Base-by-base conservation (phyloP, 2,888 invertebrate species). In the Oxytorus armatus region DNA sequence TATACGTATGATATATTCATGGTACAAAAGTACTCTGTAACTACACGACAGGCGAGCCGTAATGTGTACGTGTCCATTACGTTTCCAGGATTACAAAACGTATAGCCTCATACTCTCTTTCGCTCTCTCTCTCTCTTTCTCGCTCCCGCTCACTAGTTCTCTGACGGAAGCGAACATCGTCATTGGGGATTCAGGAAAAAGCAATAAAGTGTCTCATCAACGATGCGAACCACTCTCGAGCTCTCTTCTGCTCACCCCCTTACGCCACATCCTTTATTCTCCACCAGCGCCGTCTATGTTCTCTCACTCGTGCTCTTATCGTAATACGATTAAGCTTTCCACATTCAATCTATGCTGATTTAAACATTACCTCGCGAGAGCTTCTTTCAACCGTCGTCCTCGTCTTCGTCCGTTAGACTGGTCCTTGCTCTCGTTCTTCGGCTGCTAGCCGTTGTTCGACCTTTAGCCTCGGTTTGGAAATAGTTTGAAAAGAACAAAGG, bases 141-240 rank as follows among this genome's bases (percentile, higher is more conserved):
- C 14, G 3, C n/a, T n/a, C 33, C n/a, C 21, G 16, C 11, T 51
- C 51, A 36, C 8, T 23, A 1, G 7, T 3, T 18, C 36, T 14
- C 21, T 55, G 53, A 39, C 66, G 63, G 42, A 79, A 73, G 82
- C 79, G 77, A 79, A 79, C 76, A 74, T 70, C 74, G 77, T 77
- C 77, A 82, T 74, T 51, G 79, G 68, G 21, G 49, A 79, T 79
- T 66, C 61, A 36, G 68, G 72, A 75, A 75, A 51, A 75, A 73
- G 76, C 76, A 79, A 82, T 82, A 80, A 82, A 82, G 79, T 82
- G 69, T 51, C 79, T 79, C 77, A 82, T 82, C 76, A 73, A 65
- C 65, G 51, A 82, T 82, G 74, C 79, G 63, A 70, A 74, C 77
- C 68, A 77, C 80, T 80, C 66, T 42, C 63, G 59, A 70, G 57